Conservation (phyloP, 2,113 vertebrate genomes). For the Oncorhynchus keta region DNA sequence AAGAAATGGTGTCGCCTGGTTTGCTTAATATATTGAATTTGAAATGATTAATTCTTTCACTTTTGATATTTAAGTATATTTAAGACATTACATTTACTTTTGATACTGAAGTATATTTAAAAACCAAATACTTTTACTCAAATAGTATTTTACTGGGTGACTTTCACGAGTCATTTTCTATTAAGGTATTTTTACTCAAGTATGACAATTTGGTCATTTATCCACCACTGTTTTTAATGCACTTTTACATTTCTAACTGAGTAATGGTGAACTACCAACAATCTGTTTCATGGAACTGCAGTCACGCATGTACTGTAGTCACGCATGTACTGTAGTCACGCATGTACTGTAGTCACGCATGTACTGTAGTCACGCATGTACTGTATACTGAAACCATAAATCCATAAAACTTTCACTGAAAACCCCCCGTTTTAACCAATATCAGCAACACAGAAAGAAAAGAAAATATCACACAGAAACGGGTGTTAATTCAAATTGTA, state of each 20-base stretch:
- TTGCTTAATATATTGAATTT: too few relatives aligned
- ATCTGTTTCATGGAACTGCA: neutral
- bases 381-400: neutral
- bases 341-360: neutral
- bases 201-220: too few relatives aligned
- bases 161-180: too few relatives aligned
- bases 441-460: neutral
- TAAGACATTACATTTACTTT: too few relatives aligned
- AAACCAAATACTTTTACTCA: too few relatives aligned
- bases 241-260: neutral
- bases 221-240: too few relatives aligned
- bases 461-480: slow-evolving; percentile 14
- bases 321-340: neutral
- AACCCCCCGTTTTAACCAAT: neutral
- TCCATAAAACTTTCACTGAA: neutral
- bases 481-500: slow-evolving; percentile 20
- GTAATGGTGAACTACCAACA: neutral
- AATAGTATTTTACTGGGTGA: too few relatives aligned
- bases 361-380: neutral
- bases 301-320: neutral
- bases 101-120: too few relatives aligned
- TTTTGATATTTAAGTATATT: too few relatives aligned
- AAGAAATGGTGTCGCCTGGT: too few relatives aligned
- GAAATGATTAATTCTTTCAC: too few relatives aligned
- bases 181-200: too few relatives aligned